A percentile compares a stretch with the other conserved stretches of the same genome.
phyloP scores from a whole-genome alignment of 2,888 invertebrate genomes.

The Scotopteryx bipunctaria region DNA sequence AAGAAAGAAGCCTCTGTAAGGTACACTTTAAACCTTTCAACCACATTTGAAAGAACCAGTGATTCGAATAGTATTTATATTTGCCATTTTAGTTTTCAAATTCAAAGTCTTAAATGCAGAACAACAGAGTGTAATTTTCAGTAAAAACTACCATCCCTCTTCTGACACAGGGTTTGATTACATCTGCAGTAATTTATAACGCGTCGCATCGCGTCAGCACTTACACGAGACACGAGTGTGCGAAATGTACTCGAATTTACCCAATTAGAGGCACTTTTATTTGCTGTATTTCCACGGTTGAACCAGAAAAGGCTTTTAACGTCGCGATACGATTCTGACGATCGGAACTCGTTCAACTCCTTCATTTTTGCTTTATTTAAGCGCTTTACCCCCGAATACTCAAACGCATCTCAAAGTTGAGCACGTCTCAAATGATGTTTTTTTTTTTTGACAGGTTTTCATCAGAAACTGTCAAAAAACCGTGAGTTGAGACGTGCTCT shows the following conservation, averaged over 20 bases:
- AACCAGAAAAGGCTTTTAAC: conserved; percentile 25
- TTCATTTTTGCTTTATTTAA: too few species aligned
- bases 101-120: background rate
- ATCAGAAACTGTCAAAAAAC: too few species aligned
- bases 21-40: too few species aligned
- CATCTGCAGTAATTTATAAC: conserved; percentile 32
- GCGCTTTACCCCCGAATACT: too few species aligned
- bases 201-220: conserved; percentile 30
- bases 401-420: too few species aligned
- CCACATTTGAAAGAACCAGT: too few species aligned
- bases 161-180: conserved; percentile 25
- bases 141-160: background rate
- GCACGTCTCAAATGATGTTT: too few species aligned
- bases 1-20: too few species aligned
- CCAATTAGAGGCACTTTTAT: conserved; percentile 45
- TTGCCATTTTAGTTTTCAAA: background rate
- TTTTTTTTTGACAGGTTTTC: too few species aligned
- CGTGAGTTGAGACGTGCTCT: too few species aligned
- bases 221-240: conserved; percentile 34
- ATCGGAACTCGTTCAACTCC: background rate
- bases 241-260: conserved; percentile 36
- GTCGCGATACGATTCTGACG: conserved; percentile 15
- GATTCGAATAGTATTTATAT: background rate
- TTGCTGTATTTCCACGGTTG: conserved; percentile 51
- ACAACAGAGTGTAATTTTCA: conserved; percentile 5